Evolutionary conservation across 2,797 vertebrate species (phyloP).

Genomic region (Cryptoblepharus egeriae): DNA sequence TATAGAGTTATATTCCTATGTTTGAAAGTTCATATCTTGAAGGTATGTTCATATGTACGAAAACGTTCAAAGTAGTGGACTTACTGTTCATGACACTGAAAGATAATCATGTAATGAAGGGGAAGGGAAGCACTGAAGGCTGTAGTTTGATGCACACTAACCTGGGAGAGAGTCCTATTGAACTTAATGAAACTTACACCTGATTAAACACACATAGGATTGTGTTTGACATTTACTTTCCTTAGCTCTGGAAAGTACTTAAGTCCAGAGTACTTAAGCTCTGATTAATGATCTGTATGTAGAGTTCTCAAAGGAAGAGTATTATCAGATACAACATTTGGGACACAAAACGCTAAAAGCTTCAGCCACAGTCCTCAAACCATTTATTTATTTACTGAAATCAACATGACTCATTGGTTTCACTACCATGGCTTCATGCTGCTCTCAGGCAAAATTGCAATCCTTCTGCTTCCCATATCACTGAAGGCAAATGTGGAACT

Average conservation of each 20-base stretch:
- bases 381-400: neutral
- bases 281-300: constrained; percentile 31
- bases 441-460: constrained; percentile 14
- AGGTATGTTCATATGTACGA: too few species aligned
- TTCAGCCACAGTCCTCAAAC: neutral
- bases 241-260: constrained; percentile 25
- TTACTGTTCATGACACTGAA: constrained; percentile 7
- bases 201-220: too few species aligned
- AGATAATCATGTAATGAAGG: neutral
- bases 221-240: constrained; percentile 9
- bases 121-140: neutral
- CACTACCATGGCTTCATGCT: neutral
- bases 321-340: constrained; percentile 37
- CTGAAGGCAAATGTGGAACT: neutral
- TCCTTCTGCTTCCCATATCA: constrained; percentile 16
- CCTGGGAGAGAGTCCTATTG: neutral
- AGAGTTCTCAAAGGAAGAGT: constrained; percentile 42
- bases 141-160: neutral
- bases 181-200: too few species aligned
- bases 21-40: too few species aligned
- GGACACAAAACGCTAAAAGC: constrained; percentile 1
- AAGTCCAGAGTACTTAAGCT: too few species aligned
- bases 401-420: constrained; percentile 1
- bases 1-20: too few species aligned
- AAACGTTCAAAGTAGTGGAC: too few species aligned